phyloP scores from a whole-genome alignment of 1,140 invertebrate species.

The Sinella curviseta region DNA sequence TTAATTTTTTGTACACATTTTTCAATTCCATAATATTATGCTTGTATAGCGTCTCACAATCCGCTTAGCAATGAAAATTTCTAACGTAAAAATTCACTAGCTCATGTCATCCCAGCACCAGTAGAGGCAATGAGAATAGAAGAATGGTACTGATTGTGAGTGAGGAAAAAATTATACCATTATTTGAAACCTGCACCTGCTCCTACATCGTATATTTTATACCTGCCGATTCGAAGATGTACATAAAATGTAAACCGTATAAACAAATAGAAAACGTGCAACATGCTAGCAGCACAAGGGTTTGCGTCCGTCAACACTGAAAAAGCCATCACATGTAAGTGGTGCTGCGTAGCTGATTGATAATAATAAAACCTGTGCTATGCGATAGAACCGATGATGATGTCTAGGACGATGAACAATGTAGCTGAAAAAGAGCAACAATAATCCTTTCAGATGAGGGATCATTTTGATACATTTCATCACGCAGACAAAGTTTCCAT shows the following conservation, averaged over 20 bases:
- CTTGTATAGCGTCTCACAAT: too few relatives aligned
- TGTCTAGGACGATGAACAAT: too few relatives aligned
- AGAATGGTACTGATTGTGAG: constrained; percentile 47
- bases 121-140: constrained; percentile 43
- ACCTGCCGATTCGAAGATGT: too few relatives aligned
- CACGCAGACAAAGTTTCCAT: not conserved
- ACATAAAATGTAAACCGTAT: too few relatives aligned
- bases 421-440: not conserved
- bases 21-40: too few relatives aligned
- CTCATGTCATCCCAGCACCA: constrained; percentile 32
- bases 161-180: constrained; percentile 37
- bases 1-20: not conserved
- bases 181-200: constrained; percentile 37
- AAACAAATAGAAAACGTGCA: too few relatives aligned
- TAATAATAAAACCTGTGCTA: not conserved
- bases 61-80: too few relatives aligned
- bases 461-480: not conserved
- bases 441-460: not conserved
- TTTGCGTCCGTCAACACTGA: too few relatives aligned
- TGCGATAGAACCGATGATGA: too few relatives aligned
- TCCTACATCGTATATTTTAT: too few relatives aligned
- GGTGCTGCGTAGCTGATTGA: not conserved
- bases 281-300: too few relatives aligned
- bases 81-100: not conserved
- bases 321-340: too few relatives aligned